Evolutionary conservation across 2,113 vertebrate genomes (phyloP), one percentile per base, ranked within the genome.

Genomic region (Cyanoramphus novaezelandiae): DNA sequence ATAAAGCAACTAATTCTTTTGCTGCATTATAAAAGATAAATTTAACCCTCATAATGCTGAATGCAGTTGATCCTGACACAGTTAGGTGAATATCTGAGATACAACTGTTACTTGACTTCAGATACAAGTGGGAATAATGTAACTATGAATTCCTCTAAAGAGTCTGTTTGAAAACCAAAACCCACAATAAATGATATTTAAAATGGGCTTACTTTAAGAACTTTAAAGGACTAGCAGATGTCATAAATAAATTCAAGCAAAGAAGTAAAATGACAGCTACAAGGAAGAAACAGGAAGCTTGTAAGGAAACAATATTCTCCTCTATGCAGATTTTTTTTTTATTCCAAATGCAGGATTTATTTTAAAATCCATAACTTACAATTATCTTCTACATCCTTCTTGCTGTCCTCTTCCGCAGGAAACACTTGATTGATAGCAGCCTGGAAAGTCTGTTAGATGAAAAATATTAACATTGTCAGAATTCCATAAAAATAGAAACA

Each of bases 361-460:
- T 79, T 92, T 86, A 55, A 49, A 87, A 80, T 49, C n/a, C 35
- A 10, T 91, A 96, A 98, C 99, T 98, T 93, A 99, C 99, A 99
- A 86, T 99, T 99, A 95, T 99, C 99, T 97, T 99, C 99, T 83
- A 99, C 99, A 90, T 99, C 98, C 86, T 99, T 99, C 97, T 98
- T 98, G 92, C 98, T 98, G 52, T 99, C 99, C 31, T 99, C 99
- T 97, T 99, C 99, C 3, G 99, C 99, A 67, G 99, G 99, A 89
- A 99, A 99, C 55, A 99, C 99, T 95, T 99, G 99, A 96, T 98
- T 99, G 97, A 99, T 96, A 21, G 98, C 96, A 97, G 99, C 99
- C 96, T 99, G 93, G 94, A 99, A 99, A 6, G 98, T 99, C 99
- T 99, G 96, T 85, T 18, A 98, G 96, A 81, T 41, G 76, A 96